A percentile compares a stretch with the other conserved stretches of the same genome.
These are phyloP conservation scores for Notothenia rossii DNA, from an alignment of 2,113 vertebrate species.

Conservation along the genomic window DNA sequence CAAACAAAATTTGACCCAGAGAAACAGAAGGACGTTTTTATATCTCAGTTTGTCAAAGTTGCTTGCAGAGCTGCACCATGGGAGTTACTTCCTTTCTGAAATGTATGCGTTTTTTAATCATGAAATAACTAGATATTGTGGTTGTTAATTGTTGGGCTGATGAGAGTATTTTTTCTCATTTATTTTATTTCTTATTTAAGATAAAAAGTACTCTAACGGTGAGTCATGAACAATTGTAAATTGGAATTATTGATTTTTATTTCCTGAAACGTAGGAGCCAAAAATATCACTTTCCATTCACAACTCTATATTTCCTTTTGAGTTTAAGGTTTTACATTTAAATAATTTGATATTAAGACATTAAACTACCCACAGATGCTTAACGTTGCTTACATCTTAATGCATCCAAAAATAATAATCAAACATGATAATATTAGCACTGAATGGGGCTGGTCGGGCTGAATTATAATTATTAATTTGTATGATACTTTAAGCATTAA, in stretches of 20 bases:
- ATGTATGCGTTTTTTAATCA: too few species aligned
- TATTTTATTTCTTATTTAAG: neutral
- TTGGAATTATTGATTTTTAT: neutral
- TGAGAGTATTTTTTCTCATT: too few species aligned
- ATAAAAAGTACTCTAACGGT: neutral
- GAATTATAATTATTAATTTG: too few species aligned
- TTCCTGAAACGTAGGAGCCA: neutral
- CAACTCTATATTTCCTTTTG: neutral
- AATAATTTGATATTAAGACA: neutral
- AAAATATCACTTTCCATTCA: neutral
- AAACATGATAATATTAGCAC: neutral
- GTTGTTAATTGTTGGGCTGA: too few species aligned
- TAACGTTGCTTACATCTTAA: neutral
- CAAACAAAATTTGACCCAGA: too few species aligned
- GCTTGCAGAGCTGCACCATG: too few species aligned
- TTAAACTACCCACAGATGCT: neutral
- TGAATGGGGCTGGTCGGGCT: neutral
- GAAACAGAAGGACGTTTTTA: too few species aligned
- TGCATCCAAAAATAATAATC: neutral
- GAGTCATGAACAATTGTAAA: neutral
- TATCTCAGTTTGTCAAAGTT: too few species aligned
- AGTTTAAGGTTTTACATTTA: neutral
- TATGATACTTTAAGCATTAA: neutral
- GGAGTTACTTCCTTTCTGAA: too few species aligned
- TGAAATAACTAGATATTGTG: too few species aligned